Base-by-base conservation (phyloP, 2,113 vertebrate species). In the Morone chrysops region DNA sequence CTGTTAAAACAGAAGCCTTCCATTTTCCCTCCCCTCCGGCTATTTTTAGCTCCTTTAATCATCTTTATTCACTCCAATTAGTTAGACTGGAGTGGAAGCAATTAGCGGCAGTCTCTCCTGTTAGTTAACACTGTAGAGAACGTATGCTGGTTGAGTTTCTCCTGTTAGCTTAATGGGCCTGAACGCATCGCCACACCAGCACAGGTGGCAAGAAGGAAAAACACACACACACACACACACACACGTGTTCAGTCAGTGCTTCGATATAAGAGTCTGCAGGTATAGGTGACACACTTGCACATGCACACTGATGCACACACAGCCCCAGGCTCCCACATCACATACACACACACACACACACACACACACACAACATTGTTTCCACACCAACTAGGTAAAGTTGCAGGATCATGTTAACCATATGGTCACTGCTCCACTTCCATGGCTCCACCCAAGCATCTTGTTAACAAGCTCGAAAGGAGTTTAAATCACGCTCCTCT, bases 21-120 rank as follows among this genome's bases (percentile, higher is more conserved):
- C 53, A 85, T 87, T 84, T 62, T 63, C 72, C 82, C 77, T 82
- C 68, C 56, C 82, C 86, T 75, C 74, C 9, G 57, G 93, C 83
- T 95, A 93, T 94, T 95, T 94, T 95, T 93, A 94, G 92, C 79
- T 86, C 83, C 86, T 94, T 95, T 95, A 94, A 95, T 95, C 92
- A 94, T 95, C 92, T 94, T 95, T 95, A 94, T 92, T 95, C 94
- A 91, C 92, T 94, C 84, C 90, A 94, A 95, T 95, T 95, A 95
- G 92, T 93, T 82, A 82, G 88, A 93, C 85, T 88, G 89, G 82
- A 94, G 93, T 93, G 89, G 90, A 94, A 89, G 92, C 94, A 95
- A 95, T 96, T 94, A 95, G 93, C 79, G 61, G 75, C 77, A 88
- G 88, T 87, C 84, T 85, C 84, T 85, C 85, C 84, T 84, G 91